Evolutionary conservation across 2,888 invertebrate genomes (phyloP).

Genomic region (Autographa gamma): DNA sequence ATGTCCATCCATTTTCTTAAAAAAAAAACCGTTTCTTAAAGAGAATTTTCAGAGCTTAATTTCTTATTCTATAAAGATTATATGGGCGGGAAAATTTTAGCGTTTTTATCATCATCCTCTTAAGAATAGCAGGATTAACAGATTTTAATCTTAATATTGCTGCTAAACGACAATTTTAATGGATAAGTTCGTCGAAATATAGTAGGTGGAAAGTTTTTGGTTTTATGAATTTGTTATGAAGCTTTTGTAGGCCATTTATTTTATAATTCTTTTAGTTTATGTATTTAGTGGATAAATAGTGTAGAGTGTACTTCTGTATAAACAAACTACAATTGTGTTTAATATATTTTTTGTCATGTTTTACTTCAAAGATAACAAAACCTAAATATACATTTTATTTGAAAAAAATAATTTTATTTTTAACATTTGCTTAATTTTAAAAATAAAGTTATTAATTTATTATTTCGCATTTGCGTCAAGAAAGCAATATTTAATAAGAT

Average conservation of each 20-base stretch:
- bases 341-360: no score
- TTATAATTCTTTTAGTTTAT: neutral
- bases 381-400: no score
- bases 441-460: no score
- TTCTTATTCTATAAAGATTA: conserved; percentile 52
- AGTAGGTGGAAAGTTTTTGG: conserved; percentile 24
- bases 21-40: neutral
- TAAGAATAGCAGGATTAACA: conserved; percentile 59
- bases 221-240: conserved; percentile 13
- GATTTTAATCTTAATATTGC: conserved; percentile 68
- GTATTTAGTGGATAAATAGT: no score
- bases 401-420: no score
- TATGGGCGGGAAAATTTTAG: conserved; percentile 39
- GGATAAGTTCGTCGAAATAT: conserved; percentile 40
- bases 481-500: no score
- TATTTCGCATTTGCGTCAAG: no score
- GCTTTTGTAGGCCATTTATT: neutral
- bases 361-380: no score
- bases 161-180: conserved; percentile 57
- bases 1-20: neutral
- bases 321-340: no score
- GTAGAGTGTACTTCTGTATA: no score
- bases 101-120: conserved; percentile 54
- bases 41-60: conserved; percentile 22
- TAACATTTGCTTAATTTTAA: no score